Base-by-base conservation (phyloP, 2,797 vertebrate species). In the Neomorphus geoffroyi region DNA sequence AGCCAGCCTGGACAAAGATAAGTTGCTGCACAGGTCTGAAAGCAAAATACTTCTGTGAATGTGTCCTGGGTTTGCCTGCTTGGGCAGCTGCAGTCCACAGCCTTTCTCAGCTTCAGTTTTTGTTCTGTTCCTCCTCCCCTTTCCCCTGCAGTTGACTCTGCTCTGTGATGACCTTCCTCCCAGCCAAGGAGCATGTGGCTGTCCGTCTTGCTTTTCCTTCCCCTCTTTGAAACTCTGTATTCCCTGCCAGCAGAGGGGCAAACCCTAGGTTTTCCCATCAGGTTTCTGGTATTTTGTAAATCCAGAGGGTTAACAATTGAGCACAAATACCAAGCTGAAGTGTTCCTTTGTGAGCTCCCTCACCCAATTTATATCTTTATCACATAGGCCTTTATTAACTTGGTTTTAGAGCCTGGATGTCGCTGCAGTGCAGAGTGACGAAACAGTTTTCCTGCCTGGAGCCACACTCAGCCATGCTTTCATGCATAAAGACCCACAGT, bases 401-500 rank as follows among this genome's bases (percentile, higher is more conserved):
- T 10, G 14, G 21, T 58, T 69, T 86, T 8, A 74, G 45, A 77
- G 41, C 39, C 45, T 62, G 53, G 33, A 22, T 74, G 35, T 61
- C 0, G 1, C 71, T 17, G 57, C 72, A 71, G 82, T 43, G 67
- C 5, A 0, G 81, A 66, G 57, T 5, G 16, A n/a, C 35, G 27
- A 51, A 85, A 48, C 73, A 32, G 74, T 22, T 88, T 22, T 88
- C 69, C 69, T 71, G 86, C 83, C 92, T 51, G 75, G 17, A 82
- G 79, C 79, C 45, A 24, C 1, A 0, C 27, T 57, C 46, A 54
- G 18, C 62, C 43, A 28, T 4, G n/a, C 35, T 74, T 30, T 57
- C 0, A 0, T 21, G 56, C 33, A 18, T 17, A 15, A 79, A 60
- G 35, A 15, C 33, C 50, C 41, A 18, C 0, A 2, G 28, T 0